Conservation (phyloP, 1,140 invertebrate genomes). For the Brachystomella parvula region DNA sequence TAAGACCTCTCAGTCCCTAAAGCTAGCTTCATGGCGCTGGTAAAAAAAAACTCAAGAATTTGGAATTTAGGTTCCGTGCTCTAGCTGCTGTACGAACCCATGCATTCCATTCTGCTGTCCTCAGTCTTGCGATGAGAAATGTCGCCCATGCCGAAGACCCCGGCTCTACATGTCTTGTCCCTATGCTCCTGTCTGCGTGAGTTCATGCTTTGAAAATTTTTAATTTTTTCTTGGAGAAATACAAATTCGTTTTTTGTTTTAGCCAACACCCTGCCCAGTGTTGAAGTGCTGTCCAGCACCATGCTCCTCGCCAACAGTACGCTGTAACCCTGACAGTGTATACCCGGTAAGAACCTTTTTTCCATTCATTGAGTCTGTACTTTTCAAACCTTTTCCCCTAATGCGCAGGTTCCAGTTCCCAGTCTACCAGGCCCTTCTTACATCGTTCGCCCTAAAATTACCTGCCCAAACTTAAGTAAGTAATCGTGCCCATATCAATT, state of each 20-base stretch:
- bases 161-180: background rate
- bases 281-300: background rate
- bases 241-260: background rate
- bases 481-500: background rate
- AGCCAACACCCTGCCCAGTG: background rate
- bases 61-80: background rate
- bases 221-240: background rate
- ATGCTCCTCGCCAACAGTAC: background rate
- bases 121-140: background rate
- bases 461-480: constrained; percentile 1
- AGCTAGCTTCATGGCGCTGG: background rate
- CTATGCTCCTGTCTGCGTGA: background rate
- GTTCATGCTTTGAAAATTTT: background rate
- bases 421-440: background rate
- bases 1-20: background rate
- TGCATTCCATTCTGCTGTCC: constrained; percentile 5
- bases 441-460: constrained; percentile 7
- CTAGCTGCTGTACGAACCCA: background rate
- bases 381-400: too few species aligned
- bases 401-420: background rate
- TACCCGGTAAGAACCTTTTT: background rate
- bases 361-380: too few species aligned
- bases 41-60: background rate
- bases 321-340: background rate
- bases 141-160: background rate